A percentile compares a stretch with the other conserved stretches of the same genome.
Evolutionary conservation across 2,113 vertebrate species (phyloP).

Genomic region (Eudorcas thomsonii): DNA sequence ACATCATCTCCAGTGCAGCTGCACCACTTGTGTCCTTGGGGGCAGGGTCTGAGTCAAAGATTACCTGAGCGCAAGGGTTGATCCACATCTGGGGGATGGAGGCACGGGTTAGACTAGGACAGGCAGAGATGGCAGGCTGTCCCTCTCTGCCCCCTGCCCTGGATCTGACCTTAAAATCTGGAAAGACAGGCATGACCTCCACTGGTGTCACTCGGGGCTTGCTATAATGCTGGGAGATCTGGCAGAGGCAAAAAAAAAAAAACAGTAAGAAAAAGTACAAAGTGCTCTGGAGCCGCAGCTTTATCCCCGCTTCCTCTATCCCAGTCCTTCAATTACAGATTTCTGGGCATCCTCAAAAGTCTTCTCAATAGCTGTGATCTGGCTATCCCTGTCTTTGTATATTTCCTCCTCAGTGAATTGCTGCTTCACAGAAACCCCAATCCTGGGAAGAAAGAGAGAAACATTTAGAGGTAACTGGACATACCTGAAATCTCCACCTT

Average conservation of each 20-base stretch:
- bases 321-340: conserved; percentile 76
- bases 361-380: conserved; percentile 96
- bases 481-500: not conserved
- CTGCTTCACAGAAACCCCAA: conserved; percentile 96
- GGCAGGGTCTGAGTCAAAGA: conserved; percentile 95
- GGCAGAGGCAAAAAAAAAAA: conserved; percentile 12
- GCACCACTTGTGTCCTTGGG: conserved; percentile 89
- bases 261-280: not conserved
- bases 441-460: conserved; percentile 75
- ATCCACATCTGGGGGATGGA: conserved; percentile 91
- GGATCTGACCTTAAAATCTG: conserved; percentile 91
- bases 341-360: conserved; percentile 97
- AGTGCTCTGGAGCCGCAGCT: not conserved
- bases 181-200: conserved; percentile 92
- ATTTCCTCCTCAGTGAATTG: conserved; percentile 98
- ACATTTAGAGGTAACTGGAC: not conserved
- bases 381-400: conserved; percentile 96
- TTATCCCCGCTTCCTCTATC: not conserved
- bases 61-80: conserved; percentile 96
- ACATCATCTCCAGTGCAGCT: conserved; percentile 94
- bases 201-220: conserved; percentile 94
- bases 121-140: not conserved
- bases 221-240: conserved; percentile 94
- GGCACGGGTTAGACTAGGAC: not conserved
- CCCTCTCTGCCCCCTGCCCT: not conserved